Evolutionary conservation across 2,888 invertebrate genomes (phyloP).

Genomic region (Mythimna lalbum): DNA sequence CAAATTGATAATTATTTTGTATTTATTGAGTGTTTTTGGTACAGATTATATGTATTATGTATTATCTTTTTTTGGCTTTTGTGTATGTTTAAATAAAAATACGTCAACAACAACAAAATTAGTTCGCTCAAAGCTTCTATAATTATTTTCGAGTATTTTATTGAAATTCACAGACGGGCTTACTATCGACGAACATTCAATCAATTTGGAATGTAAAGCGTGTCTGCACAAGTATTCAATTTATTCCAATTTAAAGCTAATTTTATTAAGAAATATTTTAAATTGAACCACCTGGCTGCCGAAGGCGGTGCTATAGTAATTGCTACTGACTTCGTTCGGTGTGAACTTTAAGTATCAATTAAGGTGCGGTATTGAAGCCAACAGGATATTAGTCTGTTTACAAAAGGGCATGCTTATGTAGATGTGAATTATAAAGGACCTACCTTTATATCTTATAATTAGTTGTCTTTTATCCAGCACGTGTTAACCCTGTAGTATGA

Average conservation of each 20-base stretch:
- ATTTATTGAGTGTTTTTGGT: no score
- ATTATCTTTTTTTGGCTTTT: no score
- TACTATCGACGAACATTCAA: constrained; percentile 18
- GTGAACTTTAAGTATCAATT: constrained; percentile 42
- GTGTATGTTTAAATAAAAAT: no score
- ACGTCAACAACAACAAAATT: neutral
- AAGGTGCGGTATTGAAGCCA: constrained; percentile 24
- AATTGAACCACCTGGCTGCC: constrained; percentile 39
- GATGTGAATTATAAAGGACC: constrained; percentile 2
- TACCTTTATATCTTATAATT: neutral
- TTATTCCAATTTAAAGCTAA: constrained; percentile 41
- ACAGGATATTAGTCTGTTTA: constrained; percentile 29
- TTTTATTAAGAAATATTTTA: constrained; percentile 43
- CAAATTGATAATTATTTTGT: no score
- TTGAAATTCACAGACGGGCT: constrained; percentile 28
- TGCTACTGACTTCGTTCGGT: constrained; percentile 34
- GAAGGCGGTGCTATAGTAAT: constrained; percentile 40
- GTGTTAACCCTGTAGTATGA: no score
- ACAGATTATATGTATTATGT: no score
- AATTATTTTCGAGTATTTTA: constrained; percentile 25
- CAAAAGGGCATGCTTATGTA: neutral
- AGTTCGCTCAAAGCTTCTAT: constrained; percentile 2
- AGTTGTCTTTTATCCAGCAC: no score
- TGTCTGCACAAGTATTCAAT: constrained; percentile 38
- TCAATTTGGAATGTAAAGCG: constrained; percentile 42